Base-by-base conservation (phyloP, 2,113 vertebrate species). In the Nipponia nippon region DNA sequence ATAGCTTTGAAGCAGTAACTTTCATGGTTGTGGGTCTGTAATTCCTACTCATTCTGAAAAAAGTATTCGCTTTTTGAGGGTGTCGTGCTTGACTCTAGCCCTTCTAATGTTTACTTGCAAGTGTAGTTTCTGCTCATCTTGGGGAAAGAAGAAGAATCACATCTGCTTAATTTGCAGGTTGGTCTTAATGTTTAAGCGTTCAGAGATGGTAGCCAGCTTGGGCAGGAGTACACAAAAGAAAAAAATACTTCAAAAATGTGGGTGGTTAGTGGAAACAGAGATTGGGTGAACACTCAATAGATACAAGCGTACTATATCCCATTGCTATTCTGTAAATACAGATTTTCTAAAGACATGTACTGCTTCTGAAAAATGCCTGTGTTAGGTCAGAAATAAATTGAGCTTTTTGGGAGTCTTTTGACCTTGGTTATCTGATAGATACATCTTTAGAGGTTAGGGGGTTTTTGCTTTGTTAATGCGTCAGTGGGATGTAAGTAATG, bases 241-340 rank as follows among this genome's bases (percentile, higher is more conserved):
- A 17, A 36, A 63, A 34, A 7, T 3, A 3, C 46, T 77, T 30
- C 11, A 15, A 38, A 47, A 62, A 13, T 7, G 11, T 19, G 73
- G 18, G 66, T 66, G 13, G 22, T 67, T 23, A 36, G 61, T 67
- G 56, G 50, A 27, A 65, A 8, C 7, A 27, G 49, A 40, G n/a
- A 0, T 11, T 16, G 25, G 58, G 14, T 40, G 59, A 52, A 13
- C 14, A 5, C 27, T 30, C 26, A 6, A 5, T 19, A 46, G n/a
- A 9, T 25, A 3, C 1, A 27, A 85, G 8, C 30, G 4, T 21
- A 5, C 18, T 6, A 0, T 11, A 26, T 26, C 25, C n/a, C 16
- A 3, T 11, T 38, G 25, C 53, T 49, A 1, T 22, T 80, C 58
- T 46, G n/a, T 18, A 53, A 52, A 34, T 11, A 9, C 0, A 1